Base-by-base conservation (phyloP, 53 echinoderm and acorn worm genomes). In the Actinopyga echinites region DNA sequence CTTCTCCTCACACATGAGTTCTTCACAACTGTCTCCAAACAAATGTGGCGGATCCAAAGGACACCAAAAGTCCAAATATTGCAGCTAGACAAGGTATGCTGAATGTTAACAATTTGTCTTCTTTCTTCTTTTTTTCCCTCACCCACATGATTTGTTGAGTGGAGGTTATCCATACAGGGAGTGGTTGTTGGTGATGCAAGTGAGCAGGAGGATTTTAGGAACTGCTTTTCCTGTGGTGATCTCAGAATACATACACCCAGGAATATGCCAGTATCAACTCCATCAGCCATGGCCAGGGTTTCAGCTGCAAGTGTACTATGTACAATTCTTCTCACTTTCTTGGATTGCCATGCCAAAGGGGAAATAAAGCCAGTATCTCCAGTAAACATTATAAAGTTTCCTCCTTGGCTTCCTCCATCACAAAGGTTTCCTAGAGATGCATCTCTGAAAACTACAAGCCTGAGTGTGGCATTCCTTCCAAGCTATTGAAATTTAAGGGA, bases 261-360 rank as follows among this genome's bases (percentile, higher is more conserved):
- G 57, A 29, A 78, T 19, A 78, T 35, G 9, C 55, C 78, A 15
- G 78, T 78, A 36, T 78, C 56, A 5, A 78, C 33, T 8, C 22
- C 52, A 75, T 75, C 69, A 30, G 43, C 38, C 42, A 78, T 55
- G 7, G 78, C 78, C 28, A 78, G 57, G 8, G 78, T 56, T 56
- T 78, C 78, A 26, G 78, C 78, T 20, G 57, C 78, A 25, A 78
- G 19, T 10, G 74, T 74, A 52, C 49, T 74, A 49, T 45, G 0
- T 28, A 74, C 74, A 1, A 74, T 49, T 21, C 74, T 44, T 5
- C 58, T 21, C n/a, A 58, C 8, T 58, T 58, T 58, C 58, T 58
- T 58, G 58, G 58, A 58, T 25, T 58, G 58, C 58, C 58, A 58
- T 58, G 58, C 58, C 21, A 58, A 25, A 5, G 58, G 58, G 8